Percentiles rank a stretch among this genome's conserved stretches.
Evolutionary conservation across 2,797 vertebrate genomes (phyloP).

Genomic region (Cottoperca gobio): DNA sequence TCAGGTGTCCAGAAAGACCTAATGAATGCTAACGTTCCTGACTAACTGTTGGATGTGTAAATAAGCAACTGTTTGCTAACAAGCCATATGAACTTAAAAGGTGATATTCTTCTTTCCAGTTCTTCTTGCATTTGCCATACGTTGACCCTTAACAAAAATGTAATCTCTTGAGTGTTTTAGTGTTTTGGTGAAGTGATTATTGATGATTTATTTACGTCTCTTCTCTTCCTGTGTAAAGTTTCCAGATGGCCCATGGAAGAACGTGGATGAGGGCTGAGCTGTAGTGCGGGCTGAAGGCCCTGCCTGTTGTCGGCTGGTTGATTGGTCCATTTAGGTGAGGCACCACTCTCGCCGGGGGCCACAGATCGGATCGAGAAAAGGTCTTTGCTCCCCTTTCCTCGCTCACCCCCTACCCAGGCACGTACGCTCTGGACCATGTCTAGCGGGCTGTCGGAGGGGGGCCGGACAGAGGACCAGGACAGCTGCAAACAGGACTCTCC

Average conservation of each 20-base stretch:
- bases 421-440: slow-evolving; percentile 91
- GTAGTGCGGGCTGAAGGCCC: slow-evolving; percentile 81
- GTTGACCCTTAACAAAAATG: not conserved
- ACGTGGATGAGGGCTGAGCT: slow-evolving; percentile 83
- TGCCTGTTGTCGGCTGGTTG: slow-evolving; percentile 78
- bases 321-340: slow-evolving; percentile 72
- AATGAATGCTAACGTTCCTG: not conserved
- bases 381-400: slow-evolving; percentile 71
- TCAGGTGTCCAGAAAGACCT: not conserved
- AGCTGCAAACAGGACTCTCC: slow-evolving; percentile 86
- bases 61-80: not conserved
- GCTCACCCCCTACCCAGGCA: slow-evolving; percentile 75
- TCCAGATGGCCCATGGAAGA: slow-evolving; percentile 78
- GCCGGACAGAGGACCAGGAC: slow-evolving; percentile 87
- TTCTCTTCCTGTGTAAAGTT: slow-evolving; percentile 79
- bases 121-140: not conserved
- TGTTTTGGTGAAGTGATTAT: slow-evolving; percentile 13
- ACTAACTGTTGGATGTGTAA: not conserved
- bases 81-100: not conserved
- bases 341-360: slow-evolving; percentile 68
- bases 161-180: not conserved
- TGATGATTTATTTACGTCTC: slow-evolving; percentile 45
- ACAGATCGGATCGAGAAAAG: slow-evolving; percentile 71
- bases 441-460: slow-evolving; percentile 88
- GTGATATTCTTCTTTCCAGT: not conserved